These are phyloP conservation scores for Corticium candelabrum DNA, from an alignment of 37 sponge, comb jelly and placozoan genomes.

Conservation along the genomic window DNA sequence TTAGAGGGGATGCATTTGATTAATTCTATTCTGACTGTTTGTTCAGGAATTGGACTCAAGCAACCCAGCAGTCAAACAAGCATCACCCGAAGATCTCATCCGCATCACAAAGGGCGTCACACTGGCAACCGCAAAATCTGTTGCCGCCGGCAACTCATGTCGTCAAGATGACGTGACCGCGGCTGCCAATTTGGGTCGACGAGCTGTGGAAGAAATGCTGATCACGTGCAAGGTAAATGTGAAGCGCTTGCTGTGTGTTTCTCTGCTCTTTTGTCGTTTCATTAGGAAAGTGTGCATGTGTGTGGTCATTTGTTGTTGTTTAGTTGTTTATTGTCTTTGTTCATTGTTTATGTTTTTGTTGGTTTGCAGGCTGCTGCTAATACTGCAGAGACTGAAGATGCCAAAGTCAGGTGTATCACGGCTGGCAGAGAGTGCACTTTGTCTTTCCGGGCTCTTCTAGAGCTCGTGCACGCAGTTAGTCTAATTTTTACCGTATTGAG, in stretches of 20 bases:
- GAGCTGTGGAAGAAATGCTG: constrained; percentile 65
- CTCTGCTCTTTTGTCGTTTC: neutral
- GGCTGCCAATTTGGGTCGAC: constrained; percentile 73
- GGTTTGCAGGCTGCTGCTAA: constrained; percentile 8
- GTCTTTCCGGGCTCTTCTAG: constrained; percentile 66
- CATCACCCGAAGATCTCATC: constrained; percentile 15
- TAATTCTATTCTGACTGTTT: too few relatives aligned
- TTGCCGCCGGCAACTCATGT: constrained; percentile 18
- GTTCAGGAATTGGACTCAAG: too few relatives aligned
- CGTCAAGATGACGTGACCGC: constrained; percentile 63
- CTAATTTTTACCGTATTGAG: too few relatives aligned
- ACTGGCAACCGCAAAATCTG: constrained; percentile 18
- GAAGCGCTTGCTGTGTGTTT: constrained; percentile 36
- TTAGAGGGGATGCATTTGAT: too few relatives aligned
- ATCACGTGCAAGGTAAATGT: constrained; percentile 58
- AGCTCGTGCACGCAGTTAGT: constrained; percentile 39
- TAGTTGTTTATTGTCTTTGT: constrained; percentile 6
- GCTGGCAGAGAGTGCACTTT: too few relatives aligned
- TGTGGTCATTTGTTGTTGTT: neutral
- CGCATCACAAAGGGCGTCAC: constrained; percentile 19
- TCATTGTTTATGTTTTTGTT: neutral
- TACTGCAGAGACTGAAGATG: constrained; percentile 2
- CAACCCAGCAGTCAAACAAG: too few relatives aligned
- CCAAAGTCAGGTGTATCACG: too few relatives aligned
- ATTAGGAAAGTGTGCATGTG: neutral